Conservation (phyloP, 2,888 invertebrate species). For the Leptogaster cylindrica region DNA sequence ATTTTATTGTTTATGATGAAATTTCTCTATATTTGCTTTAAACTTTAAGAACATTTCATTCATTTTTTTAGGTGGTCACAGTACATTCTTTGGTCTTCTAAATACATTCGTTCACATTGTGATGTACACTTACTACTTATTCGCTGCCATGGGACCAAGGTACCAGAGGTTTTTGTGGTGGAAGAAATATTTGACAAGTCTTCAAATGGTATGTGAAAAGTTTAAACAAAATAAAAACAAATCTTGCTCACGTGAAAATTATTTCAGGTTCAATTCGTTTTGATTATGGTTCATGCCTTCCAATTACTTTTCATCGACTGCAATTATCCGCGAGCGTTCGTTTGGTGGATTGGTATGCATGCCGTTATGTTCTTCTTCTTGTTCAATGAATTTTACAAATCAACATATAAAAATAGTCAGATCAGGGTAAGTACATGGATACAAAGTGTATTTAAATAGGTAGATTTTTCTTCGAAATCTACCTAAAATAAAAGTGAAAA, state of each 20-base stretch:
- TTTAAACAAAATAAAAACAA: background rate
- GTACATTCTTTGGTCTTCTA: constrained; percentile 92
- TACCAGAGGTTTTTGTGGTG: constrained; percentile 91
- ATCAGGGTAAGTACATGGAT: constrained; percentile 54
- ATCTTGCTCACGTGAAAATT: background rate
- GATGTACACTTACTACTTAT: constrained; percentile 93
- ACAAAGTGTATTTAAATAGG: background rate
- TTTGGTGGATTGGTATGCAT: constrained; percentile 96
- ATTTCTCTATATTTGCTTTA: no score
- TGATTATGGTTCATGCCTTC: constrained; percentile 91
- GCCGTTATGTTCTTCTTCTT: constrained; percentile 95
- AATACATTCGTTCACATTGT: constrained; percentile 97
- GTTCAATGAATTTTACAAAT: constrained; percentile 92
- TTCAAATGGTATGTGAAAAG: constrained; percentile 87
- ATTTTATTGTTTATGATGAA: no score
- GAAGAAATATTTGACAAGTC: constrained; percentile 91
- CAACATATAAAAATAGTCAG: constrained; percentile 69
- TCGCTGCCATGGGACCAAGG: constrained; percentile 88
- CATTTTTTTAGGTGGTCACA: constrained; percentile 77
- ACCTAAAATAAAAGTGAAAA: constrained; percentile 10
- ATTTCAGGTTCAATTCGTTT: constrained; percentile 82
- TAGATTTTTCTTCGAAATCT: no score
- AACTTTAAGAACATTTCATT: no score
- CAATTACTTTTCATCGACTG: constrained; percentile 89
- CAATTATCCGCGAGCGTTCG: constrained; percentile 91